Conservation (phyloP, 1,140 invertebrate genomes). For the Hormaphis cornu region DNA sequence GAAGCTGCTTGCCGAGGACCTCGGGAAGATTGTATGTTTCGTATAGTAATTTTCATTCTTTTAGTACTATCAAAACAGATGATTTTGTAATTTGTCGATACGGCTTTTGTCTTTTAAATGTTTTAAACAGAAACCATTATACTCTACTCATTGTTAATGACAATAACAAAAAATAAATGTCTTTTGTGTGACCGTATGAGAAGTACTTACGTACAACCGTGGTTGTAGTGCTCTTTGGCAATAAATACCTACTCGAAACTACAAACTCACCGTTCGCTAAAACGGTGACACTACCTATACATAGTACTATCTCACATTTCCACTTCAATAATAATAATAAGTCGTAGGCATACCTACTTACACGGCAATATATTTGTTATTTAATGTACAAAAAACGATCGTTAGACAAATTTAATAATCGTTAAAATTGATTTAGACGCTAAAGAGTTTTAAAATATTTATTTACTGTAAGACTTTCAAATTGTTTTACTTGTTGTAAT, state of each 20-base stretch:
- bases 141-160: not conserved
- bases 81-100: not conserved
- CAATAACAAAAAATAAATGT: not conserved
- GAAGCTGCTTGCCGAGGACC: too few species aligned
- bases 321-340: too few species aligned
- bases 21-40: too few species aligned
- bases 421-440: too few species aligned
- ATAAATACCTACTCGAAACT: not conserved
- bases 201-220: not conserved
- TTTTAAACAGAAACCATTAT: not conserved
- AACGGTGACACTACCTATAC: not conserved
- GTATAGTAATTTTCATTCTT: not conserved
- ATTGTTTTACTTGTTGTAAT: too few species aligned
- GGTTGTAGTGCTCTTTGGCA: too few species aligned
- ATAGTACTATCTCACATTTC: conserved; percentile 25
- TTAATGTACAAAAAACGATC: too few species aligned
- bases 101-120: not conserved
- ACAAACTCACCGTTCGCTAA: not conserved
- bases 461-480: too few species aligned
- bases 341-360: too few species aligned
- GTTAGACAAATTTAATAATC: too few species aligned
- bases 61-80: not conserved
- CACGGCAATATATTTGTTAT: too few species aligned
- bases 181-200: not conserved
- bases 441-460: too few species aligned